Conservation (phyloP, 2,113 vertebrate species). For the Podarcis muralis region DNA sequence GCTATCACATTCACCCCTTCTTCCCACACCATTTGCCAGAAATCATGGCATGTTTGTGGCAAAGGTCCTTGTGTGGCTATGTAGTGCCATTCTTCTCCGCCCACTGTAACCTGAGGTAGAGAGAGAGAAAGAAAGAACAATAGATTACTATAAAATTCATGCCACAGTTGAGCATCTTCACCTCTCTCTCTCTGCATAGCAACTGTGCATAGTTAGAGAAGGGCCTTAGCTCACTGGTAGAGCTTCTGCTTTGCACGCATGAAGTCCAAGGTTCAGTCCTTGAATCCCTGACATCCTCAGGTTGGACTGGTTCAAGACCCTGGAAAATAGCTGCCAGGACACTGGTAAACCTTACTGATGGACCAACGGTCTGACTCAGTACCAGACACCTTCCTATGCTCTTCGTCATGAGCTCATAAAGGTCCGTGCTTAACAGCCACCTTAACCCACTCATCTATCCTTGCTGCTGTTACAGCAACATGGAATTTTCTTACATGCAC, state of each 20-base stretch:
- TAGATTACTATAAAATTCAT: not conserved
- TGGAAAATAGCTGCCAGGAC: too few relatives aligned
- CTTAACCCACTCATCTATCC: not conserved
- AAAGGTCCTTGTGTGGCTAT: conserved; percentile 94
- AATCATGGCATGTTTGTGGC: conserved; percentile 92
- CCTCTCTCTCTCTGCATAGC: not conserved
- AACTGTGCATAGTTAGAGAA: not conserved
- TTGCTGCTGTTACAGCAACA: not conserved
- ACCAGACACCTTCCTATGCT: too few relatives aligned
- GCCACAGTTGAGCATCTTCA: not conserved
- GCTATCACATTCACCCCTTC: conserved; percentile 94
- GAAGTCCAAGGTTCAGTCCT: too few relatives aligned
- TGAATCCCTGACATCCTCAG: too few relatives aligned
- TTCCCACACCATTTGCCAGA: conserved; percentile 99
- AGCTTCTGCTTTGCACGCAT: too few relatives aligned
- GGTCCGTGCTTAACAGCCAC: not conserved
- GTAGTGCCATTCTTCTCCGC: conserved; percentile 93
- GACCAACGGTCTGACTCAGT: too few relatives aligned
- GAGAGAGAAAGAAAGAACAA: conserved; percentile 1
- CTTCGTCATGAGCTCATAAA: not conserved
- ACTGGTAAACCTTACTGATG: too few relatives aligned
- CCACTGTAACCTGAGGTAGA: conserved; percentile 84
- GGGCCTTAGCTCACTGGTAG: too few relatives aligned
- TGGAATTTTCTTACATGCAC: not conserved
- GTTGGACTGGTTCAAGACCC: too few relatives aligned